These are phyloP conservation scores for Drosophila dives DNA, from an alignment of 2,888 invertebrate species.

Conservation along the genomic window DNA sequence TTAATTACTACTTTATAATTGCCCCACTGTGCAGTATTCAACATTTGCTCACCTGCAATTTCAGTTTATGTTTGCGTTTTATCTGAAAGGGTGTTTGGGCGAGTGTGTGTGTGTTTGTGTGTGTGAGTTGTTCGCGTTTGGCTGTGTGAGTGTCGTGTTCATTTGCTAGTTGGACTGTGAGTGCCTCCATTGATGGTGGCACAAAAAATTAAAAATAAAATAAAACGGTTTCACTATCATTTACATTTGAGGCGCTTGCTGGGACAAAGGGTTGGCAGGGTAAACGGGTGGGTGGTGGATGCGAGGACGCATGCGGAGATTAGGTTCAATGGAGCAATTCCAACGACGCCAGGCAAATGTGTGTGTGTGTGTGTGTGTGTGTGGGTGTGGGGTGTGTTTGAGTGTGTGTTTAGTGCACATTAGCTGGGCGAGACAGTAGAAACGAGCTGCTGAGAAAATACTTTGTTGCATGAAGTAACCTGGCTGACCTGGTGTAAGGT, in stretches of 20 bases:
- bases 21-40: constrained; percentile 26
- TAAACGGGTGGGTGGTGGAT: not conserved
- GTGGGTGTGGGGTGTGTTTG: constrained; percentile 42
- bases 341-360: constrained; percentile 53
- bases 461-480: constrained; percentile 35
- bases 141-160: constrained; percentile 27
- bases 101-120: constrained; percentile 27
- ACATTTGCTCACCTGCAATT: constrained; percentile 56
- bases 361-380: constrained; percentile 40
- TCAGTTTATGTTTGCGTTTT: constrained; percentile 25
- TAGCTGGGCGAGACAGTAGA: constrained; percentile 21
- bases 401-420: constrained; percentile 33
- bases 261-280: constrained; percentile 42
- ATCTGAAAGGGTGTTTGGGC: constrained; percentile 20
- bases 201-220: constrained; percentile 20
- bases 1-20: not conserved
- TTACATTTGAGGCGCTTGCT: constrained; percentile 38
- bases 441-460: constrained; percentile 2
- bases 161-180: constrained; percentile 47
- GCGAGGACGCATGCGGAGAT: not conserved
- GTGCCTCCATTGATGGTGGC: constrained; percentile 30
- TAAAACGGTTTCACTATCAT: constrained; percentile 65
- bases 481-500: constrained; percentile 18
- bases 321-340: constrained; percentile 46
- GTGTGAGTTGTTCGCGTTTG: constrained; percentile 8